These are phyloP conservation scores for Pinna nobilis DNA, from an alignment of 1,140 invertebrate genomes.

Conservation along the genomic window DNA sequence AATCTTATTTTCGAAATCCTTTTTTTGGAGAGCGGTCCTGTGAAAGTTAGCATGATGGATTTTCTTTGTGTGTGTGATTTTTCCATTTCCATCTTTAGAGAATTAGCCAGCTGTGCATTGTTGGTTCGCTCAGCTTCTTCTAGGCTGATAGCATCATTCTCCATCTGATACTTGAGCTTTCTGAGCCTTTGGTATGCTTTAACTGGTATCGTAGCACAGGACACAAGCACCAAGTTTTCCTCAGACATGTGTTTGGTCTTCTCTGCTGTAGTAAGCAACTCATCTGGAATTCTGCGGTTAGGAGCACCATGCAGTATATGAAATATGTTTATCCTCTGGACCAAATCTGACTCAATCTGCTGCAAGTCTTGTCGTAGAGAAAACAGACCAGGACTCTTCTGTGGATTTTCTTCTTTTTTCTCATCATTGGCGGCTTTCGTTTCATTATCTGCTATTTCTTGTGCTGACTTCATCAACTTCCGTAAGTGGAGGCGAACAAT, in stretches of 20 bases:
- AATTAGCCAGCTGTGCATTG: not conserved
- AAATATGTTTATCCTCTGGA: slow-evolving; percentile 8
- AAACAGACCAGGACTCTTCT: not conserved
- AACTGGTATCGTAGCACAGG: slow-evolving; percentile 11
- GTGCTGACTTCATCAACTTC: slow-evolving; percentile 6
- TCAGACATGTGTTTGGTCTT: slow-evolving; percentile 18
- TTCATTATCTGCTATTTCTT: not conserved
- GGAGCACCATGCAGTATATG: slow-evolving; percentile 5
- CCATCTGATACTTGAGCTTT: slow-evolving; percentile 8
- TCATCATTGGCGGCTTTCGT: not conserved
- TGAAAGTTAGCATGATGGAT: slow-evolving; percentile 23
- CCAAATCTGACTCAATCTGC: slow-evolving; percentile 24
- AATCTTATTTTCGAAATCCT: slow-evolving; percentile 14
- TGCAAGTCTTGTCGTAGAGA: slow-evolving; percentile 28
- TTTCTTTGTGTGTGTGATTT: slow-evolving; percentile 19
- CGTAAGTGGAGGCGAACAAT: slow-evolving; percentile 1
- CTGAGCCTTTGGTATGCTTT: slow-evolving; percentile 26
- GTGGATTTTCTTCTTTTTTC: not conserved
- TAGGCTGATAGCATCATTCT: slow-evolving; percentile 9
- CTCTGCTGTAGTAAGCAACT: slow-evolving; percentile 11
- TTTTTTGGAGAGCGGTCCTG: slow-evolving; percentile 28
- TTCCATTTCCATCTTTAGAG: not conserved
- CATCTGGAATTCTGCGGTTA: slow-evolving; percentile 18
- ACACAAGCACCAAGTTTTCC: slow-evolving; percentile 19
- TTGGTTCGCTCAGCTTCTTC: not conserved